A percentile compares a stretch with the other conserved stretches of the same genome.
Conservation (phyloP, 2,113 vertebrate species). For the Daphoenositta chrysoptera region DNA sequence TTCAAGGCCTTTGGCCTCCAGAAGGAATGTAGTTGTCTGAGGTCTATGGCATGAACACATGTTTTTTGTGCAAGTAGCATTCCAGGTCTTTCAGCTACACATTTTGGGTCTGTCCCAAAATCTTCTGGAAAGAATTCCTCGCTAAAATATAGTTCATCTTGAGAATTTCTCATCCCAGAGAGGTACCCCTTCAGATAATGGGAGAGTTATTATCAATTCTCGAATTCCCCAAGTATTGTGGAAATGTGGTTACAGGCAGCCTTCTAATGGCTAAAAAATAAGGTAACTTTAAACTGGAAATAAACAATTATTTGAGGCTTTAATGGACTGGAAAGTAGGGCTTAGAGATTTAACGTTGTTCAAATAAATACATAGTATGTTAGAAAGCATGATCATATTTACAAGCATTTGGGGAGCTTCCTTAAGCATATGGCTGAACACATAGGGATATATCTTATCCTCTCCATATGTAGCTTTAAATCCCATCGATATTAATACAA, state of each 20-base stretch:
- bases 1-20: slow-evolving; percentile 7
- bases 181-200: neutral
- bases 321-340: slow-evolving; percentile 61
- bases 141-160: slow-evolving; percentile 15
- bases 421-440: slow-evolving; percentile 27
- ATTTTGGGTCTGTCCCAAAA: slow-evolving; percentile 31
- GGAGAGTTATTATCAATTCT: slow-evolving; percentile 36
- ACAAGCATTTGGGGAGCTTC: slow-evolving; percentile 59
- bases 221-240: slow-evolving; percentile 33
- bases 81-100: slow-evolving; percentile 41
- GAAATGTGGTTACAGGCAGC: slow-evolving; percentile 33
- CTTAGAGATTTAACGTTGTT: slow-evolving; percentile 28
- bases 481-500: slow-evolving; percentile 20
- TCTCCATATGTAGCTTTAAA: slow-evolving; percentile 47
- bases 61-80: slow-evolving; percentile 44
- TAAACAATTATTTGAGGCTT: slow-evolving; percentile 46
- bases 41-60: slow-evolving; percentile 7
- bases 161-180: slow-evolving; percentile 15
- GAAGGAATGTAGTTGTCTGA: neutral
- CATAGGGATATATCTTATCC: slow-evolving; percentile 30
- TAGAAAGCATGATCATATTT: slow-evolving; percentile 47
- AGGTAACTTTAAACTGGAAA: slow-evolving; percentile 61
- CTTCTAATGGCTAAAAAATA: slow-evolving; percentile 32
- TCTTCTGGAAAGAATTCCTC: slow-evolving; percentile 39
- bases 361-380: slow-evolving; percentile 26